These are phyloP conservation scores for Oligia latruncula DNA, from an alignment of 2,888 invertebrate genomes.

Conservation along the genomic window DNA sequence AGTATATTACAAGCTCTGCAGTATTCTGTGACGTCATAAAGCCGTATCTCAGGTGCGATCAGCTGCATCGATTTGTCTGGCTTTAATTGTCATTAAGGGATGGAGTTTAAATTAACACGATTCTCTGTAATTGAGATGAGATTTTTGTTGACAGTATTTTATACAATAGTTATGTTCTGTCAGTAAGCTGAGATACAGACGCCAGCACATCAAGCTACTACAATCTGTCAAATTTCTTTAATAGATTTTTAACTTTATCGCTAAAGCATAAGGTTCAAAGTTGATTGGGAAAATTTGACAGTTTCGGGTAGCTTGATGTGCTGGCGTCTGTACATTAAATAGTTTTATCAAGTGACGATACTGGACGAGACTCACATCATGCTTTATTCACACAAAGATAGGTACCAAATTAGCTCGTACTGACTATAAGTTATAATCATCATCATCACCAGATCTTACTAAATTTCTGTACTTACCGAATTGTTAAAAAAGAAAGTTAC, in stretches of 20 bases:
- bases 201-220: too few species aligned
- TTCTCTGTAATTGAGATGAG: background rate
- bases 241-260: too few species aligned
- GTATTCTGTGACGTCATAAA: slow-evolving; percentile 32
- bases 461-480: too few species aligned
- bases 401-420: background rate
- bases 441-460: too few species aligned
- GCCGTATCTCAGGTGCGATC: slow-evolving; percentile 11
- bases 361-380: background rate
- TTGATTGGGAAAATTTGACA: too few species aligned
- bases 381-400: background rate
- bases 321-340: too few species aligned
- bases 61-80: background rate
- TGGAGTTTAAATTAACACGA: slow-evolving; percentile 16
- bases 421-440: background rate
- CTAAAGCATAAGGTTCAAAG: too few species aligned
- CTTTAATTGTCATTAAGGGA: slow-evolving; percentile 17
- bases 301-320: too few species aligned
- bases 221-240: too few species aligned
- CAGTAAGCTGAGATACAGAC: background rate
- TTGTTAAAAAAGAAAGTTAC: too few species aligned
- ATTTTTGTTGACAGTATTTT: background rate
- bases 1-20: background rate
- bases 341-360: background rate
- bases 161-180: background rate